Conservation (phyloP, 2,797 vertebrate genomes). For the Heterohyrax brucei region DNA sequence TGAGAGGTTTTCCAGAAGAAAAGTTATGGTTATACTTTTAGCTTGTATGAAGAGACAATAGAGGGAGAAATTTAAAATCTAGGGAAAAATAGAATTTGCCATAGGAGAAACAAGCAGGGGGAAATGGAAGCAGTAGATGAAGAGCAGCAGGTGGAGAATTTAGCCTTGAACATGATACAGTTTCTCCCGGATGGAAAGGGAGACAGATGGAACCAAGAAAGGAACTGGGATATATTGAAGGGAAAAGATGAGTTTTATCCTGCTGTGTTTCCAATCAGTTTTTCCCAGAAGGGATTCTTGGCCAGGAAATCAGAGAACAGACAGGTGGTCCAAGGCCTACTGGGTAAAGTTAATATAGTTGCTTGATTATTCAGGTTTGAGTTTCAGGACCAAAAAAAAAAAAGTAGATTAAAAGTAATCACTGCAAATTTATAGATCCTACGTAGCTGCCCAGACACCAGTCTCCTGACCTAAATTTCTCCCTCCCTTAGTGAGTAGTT, state of each 20-base stretch:
- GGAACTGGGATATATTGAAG: not conserved
- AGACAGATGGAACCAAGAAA: constrained; percentile 81
- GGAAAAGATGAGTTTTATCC: constrained; percentile 69
- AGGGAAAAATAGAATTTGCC: not conserved
- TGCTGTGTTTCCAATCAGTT: constrained; percentile 81
- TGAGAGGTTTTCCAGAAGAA: not conserved
- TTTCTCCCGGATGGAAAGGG: constrained; percentile 75
- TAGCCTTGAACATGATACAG: constrained; percentile 12
- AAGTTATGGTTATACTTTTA: not conserved
- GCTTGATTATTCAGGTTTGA: constrained; percentile 77
- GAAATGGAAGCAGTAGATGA: not conserved
- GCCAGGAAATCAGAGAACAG: constrained; percentile 78
- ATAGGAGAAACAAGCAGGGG: constrained; percentile 36
- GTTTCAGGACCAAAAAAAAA: constrained; percentile 58
- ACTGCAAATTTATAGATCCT: constrained; percentile 75
- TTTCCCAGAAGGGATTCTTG: constrained; percentile 82
- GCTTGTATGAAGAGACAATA: not conserved
- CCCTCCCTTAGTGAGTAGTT: constrained; percentile 68
- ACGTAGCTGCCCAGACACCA: constrained; percentile 73
- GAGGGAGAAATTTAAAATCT: not conserved
- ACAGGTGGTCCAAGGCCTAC: constrained; percentile 79
- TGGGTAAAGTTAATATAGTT: constrained; percentile 80
- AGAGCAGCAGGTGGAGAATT: constrained; percentile 74
- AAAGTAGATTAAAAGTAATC: constrained; percentile 78
- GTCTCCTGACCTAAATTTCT: constrained; percentile 78